Base-by-base conservation (phyloP, 2,797 vertebrate genomes). In the Chloroceryle amazona region DNA sequence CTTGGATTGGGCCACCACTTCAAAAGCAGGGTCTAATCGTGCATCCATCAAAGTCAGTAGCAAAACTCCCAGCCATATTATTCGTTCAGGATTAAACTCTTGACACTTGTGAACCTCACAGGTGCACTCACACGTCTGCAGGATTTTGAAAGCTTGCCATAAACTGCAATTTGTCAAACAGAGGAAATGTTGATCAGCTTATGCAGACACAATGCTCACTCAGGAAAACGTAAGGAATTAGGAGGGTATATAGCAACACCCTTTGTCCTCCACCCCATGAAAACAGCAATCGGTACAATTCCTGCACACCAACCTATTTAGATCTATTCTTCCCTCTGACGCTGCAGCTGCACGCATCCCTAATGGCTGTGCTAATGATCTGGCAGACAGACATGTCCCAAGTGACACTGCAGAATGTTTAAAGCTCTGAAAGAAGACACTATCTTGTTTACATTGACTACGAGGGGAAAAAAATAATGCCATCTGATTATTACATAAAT, bases 401-500 rank as follows among this genome's bases (percentile, higher is more conserved):
- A 74, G 81, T 95, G 96, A 95, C 78, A 80, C 74, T 57, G 81
- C 83, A 84, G 88, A 89, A 93, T 37, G 67, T 85, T 42, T 57
- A 76, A 60, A 90, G 91, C 76, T 80, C 90, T 96, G 93, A 93
- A 96, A 92, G 88, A 81, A 93, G 94, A 94, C 92, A 93, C 92
- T 86, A 75, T 54, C 83, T 89, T 94, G 90, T 93, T 93, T 85
- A 91, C 81, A 61, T 20, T 85, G 88, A 96, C 81, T 44, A 29
- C 17, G 86, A 61, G 42, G n/a, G 37, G 41, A 29, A 21, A 0
- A 5, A 23, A 75, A 90, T 91, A 73, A 8, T 15, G 83, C 67
- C 75, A 74, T 75, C 91, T 86, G 82, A 94, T 91, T 92, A 95
- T 94, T 95, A 81, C 74, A 96, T 88, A 93, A 93, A 95, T 95